Percentiles rank a stretch among this genome's conserved stretches.
Evolutionary conservation across 2,113 vertebrate species (phyloP).

Genomic region (Alexandromys fortis): DNA sequence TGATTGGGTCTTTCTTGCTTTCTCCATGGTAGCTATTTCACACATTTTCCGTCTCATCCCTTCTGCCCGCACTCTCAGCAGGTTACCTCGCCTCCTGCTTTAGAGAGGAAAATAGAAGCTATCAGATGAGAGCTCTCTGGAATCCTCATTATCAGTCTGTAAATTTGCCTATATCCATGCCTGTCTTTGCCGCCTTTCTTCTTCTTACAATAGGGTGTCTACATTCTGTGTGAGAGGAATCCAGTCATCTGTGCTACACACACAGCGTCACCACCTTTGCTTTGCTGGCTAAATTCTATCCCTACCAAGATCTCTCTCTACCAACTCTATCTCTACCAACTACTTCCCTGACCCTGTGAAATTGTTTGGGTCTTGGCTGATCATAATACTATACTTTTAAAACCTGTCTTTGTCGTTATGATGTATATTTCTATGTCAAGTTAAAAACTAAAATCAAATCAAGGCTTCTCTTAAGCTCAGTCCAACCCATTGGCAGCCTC

Average conservation of each 20-base stretch:
- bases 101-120: slow-evolving; percentile 53
- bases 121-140: slow-evolving; percentile 12
- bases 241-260: slow-evolving; percentile 24
- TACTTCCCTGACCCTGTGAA: background rate
- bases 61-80: slow-evolving; percentile 43
- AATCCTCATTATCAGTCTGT: background rate
- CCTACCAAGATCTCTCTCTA: background rate
- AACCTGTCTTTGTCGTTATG: background rate
- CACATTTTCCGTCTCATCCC: background rate
- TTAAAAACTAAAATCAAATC: background rate
- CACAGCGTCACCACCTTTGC: background rate
- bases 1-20: background rate
- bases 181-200: slow-evolving; percentile 40
- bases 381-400: slow-evolving; percentile 6
- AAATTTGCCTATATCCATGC: background rate
- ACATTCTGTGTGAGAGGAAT: slow-evolving; percentile 24
- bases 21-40: slow-evolving; percentile 36
- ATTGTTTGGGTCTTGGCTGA: background rate
- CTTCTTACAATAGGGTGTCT: background rate
- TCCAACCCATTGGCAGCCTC: background rate
- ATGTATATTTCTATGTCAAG: too few species aligned
- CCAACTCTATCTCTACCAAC: background rate
- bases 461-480: background rate
- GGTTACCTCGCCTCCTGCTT: slow-evolving; percentile 41
- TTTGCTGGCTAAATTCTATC: slow-evolving; percentile 7